These are phyloP conservation scores for Pachyramphus minor DNA, from an alignment of 2,113 vertebrate genomes.

Conservation along the genomic window DNA sequence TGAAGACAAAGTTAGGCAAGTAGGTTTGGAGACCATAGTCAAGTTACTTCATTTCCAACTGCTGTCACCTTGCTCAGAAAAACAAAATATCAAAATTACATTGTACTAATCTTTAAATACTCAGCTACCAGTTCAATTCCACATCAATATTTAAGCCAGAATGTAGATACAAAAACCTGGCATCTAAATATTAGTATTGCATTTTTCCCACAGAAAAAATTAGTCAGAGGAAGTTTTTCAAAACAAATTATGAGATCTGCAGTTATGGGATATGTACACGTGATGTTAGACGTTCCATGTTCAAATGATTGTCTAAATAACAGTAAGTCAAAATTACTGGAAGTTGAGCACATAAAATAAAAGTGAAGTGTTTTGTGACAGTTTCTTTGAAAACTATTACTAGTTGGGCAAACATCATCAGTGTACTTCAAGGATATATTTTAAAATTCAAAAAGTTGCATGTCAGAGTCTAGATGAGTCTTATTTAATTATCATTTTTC, in stretches of 20 bases:
- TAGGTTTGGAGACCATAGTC: background rate
- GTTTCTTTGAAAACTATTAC: conserved; percentile 46
- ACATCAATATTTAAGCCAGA: background rate
- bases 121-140: background rate
- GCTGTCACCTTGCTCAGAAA: background rate
- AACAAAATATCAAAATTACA: background rate
- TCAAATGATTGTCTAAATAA: conserved; percentile 3
- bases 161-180: background rate
- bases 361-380: conserved; percentile 6
- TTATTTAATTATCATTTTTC: conserved; percentile 32
- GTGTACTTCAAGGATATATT: conserved; percentile 42
- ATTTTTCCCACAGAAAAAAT: background rate
- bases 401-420: conserved; percentile 10
- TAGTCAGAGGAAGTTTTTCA: background rate
- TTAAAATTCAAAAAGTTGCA: conserved; percentile 37
- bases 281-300: background rate
- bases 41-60: background rate
- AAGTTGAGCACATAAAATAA: background rate
- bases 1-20: background rate
- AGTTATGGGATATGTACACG: background rate
- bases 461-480: conserved; percentile 27
- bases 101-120: background rate
- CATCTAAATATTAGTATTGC: background rate
- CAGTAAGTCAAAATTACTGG: background rate
- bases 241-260: background rate